A percentile compares a stretch with the other conserved stretches of the same genome.
Conservation (phyloP, 1,140 invertebrate genomes). For the Caerostris extrusa region DNA sequence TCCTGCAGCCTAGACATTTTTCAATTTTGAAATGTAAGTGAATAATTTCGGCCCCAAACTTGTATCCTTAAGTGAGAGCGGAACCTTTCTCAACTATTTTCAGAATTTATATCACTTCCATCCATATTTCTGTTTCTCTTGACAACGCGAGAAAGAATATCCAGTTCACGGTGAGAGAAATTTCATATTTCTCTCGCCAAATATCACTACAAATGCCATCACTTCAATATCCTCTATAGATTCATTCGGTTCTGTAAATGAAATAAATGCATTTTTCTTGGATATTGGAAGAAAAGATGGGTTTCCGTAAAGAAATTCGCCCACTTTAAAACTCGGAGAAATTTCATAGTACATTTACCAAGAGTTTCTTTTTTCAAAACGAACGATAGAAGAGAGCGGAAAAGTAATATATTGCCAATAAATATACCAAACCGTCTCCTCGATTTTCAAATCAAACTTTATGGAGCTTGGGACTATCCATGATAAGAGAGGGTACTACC, state of each 20-base stretch:
- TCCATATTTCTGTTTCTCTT: neutral
- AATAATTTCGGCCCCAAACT: neutral
- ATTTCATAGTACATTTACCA: conserved; percentile 50
- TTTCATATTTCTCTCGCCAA: conserved; percentile 32
- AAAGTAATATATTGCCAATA: conserved; percentile 47
- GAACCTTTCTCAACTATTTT: neutral
- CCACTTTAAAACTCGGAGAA: neutral
- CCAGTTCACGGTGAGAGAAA: neutral
- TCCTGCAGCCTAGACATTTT: neutral
- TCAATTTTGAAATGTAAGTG: neutral
- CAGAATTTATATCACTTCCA: neutral
- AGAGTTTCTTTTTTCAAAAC: neutral
- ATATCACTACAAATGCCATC: neutral
- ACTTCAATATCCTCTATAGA: conserved; percentile 23
- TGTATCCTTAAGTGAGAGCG: neutral
- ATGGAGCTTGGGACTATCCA: conserved; percentile 31
- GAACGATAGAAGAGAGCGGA: conserved; percentile 4
- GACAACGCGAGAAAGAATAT: neutral
- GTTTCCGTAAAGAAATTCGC: neutral
- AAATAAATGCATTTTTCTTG: conserved; percentile 29
- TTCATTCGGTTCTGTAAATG: neutral
- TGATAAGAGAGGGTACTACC: conserved; percentile 40
- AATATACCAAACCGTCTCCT: conserved; percentile 55
- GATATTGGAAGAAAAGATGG: neutral
- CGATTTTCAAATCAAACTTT: conserved; percentile 56